These are phyloP conservation scores for Protobothrops flavoviridis DNA, from an alignment of 2,113 vertebrate genomes.

Conservation along the genomic window DNA sequence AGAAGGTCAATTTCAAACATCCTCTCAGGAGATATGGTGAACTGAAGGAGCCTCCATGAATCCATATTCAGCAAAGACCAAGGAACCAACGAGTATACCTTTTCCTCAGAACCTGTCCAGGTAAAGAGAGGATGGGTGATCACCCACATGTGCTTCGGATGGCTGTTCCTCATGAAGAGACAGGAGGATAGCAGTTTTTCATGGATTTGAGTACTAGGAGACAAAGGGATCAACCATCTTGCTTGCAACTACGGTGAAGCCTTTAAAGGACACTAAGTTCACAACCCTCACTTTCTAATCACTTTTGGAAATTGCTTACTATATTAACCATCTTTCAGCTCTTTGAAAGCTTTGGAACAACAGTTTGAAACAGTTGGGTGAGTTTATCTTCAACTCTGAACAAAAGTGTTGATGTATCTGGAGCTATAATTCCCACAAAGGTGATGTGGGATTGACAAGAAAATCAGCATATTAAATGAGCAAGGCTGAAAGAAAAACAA, in stretches of 20 bases:
- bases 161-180: background rate
- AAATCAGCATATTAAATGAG: background rate
- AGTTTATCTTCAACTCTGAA: background rate
- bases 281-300: background rate
- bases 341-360: background rate
- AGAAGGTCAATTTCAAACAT: background rate
- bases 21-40: background rate
- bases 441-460: background rate
- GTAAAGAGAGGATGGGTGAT: background rate
- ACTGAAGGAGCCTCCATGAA: background rate
- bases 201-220: background rate
- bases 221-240: background rate
- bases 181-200: background rate
- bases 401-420: background rate
- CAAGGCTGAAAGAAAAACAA: background rate
- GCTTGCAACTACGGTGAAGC: background rate
- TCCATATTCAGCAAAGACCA: background rate
- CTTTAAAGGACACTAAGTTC: background rate
- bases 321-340: background rate
- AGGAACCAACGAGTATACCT: background rate
- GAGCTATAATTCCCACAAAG: background rate
- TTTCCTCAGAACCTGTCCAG: background rate
- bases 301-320: background rate
- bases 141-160: background rate
- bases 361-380: background rate